Percentiles rank a stretch among this genome's conserved stretches.
Conservation (phyloP, 2,888 invertebrate genomes). For the Heteropelma amictum region DNA sequence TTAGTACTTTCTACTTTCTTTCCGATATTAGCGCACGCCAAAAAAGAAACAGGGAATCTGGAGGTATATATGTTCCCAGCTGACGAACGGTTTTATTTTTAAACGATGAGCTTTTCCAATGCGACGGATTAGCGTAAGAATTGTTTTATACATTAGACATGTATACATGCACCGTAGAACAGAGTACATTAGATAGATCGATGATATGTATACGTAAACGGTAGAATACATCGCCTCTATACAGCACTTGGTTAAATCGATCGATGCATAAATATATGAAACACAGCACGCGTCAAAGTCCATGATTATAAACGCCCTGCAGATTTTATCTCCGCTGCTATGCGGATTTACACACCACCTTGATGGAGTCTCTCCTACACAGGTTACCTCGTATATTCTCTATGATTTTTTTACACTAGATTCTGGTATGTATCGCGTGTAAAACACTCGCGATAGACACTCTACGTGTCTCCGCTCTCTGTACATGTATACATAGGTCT, state of each 20-base stretch:
- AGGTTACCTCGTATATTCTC: neutral
- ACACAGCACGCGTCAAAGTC: slow-evolving; percentile 38
- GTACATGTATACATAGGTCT: too few relatives aligned
- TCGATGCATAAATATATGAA: slow-evolving; percentile 26
- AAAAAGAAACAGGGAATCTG: too few relatives aligned
- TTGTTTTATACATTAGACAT: too few relatives aligned
- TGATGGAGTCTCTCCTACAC: neutral
- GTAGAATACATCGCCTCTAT: neutral
- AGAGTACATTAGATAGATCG: slow-evolving; percentile 3
- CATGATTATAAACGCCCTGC: slow-evolving; percentile 34
- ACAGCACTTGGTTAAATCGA: slow-evolving; percentile 24
- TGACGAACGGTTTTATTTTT: too few relatives aligned
- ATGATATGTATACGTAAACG: neutral
- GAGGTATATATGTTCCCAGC: too few relatives aligned
- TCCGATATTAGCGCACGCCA: too few relatives aligned
- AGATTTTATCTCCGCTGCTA: slow-evolving; percentile 37
- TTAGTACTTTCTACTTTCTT: too few relatives aligned
- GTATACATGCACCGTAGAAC: neutral
- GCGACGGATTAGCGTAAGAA: too few relatives aligned
- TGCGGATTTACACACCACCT: slow-evolving; percentile 43
- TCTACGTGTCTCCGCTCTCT: too few relatives aligned
- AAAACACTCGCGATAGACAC: too few relatives aligned
- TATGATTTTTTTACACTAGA: neutral
- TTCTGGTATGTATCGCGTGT: too few relatives aligned
- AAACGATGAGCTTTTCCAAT: too few relatives aligned